phyloP scores from a whole-genome alignment of 2,113 vertebrate species.

The Paradoxurus hermaphroditus region DNA sequence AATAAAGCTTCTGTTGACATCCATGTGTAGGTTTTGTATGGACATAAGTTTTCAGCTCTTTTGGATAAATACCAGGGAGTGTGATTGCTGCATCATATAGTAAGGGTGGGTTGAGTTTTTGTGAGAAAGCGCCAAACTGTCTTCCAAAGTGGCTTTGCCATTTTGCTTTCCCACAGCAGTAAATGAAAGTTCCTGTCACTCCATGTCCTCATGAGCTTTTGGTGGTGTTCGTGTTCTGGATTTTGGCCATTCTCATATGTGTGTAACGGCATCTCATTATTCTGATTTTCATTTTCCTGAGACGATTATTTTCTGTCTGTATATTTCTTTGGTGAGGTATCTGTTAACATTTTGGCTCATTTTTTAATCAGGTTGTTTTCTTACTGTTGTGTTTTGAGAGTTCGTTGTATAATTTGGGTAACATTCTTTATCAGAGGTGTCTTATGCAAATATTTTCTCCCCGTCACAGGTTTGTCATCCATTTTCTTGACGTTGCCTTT shows the following conservation, averaged over 20 bases:
- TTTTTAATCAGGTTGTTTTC: neutral
- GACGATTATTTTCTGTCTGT: neutral
- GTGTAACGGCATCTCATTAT: neutral
- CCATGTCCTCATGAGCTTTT: neutral
- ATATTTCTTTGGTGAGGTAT: neutral
- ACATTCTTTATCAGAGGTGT: neutral
- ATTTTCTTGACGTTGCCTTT: neutral
- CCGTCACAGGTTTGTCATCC: neutral
- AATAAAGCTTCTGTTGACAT: neutral
- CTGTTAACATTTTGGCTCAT: neutral
- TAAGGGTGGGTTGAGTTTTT: neutral
- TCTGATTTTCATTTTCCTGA: neutral
- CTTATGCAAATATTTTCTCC: neutral
- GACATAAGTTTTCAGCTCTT: neutral
- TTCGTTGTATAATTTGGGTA: neutral
- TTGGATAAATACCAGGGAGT: neutral
- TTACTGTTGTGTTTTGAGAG: neutral
- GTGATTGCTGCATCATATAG: neutral
- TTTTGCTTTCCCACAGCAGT: neutral
- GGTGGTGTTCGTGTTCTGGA: neutral
- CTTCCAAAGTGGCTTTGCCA: neutral
- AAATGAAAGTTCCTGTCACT: neutral
- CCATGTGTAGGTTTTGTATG: neutral
- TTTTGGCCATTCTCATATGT: neutral
- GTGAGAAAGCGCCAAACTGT: neutral